Percentiles rank a stretch among this genome's conserved stretches.
phyloP scores from a whole-genome alignment of 2,797 vertebrate genomes.

The Sebastolobus alascanus region DNA sequence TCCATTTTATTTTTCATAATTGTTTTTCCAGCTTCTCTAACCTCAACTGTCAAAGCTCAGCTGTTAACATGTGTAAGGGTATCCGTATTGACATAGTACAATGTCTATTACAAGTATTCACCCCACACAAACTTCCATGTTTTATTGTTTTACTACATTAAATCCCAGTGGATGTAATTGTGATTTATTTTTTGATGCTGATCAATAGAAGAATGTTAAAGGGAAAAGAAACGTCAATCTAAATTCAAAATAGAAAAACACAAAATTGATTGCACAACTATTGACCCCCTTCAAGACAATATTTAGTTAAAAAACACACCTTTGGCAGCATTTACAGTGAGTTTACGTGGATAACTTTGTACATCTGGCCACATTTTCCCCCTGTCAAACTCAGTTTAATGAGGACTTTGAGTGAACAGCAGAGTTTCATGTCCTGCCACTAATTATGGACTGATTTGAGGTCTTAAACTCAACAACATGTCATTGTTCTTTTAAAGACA shows the following conservation, averaged over 20 bases:
- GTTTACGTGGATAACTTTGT: neutral
- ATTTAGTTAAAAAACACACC: neutral
- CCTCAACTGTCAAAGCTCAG: constrained; percentile 58
- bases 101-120: constrained; percentile 55
- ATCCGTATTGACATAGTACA: constrained; percentile 58
- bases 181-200: constrained; percentile 15
- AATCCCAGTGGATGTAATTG: constrained; percentile 39
- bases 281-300: neutral
- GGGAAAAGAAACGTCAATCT: constrained; percentile 14
- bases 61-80: constrained; percentile 51
- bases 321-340: neutral
- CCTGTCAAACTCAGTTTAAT: constrained; percentile 2
- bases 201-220: constrained; percentile 10
- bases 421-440: neutral
- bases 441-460: neutral
- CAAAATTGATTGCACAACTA: neutral
- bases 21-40: constrained; percentile 55
- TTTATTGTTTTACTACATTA: constrained; percentile 38
- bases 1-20: constrained; percentile 7
- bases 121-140: constrained; percentile 21
- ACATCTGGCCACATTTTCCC: neutral
- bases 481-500: constrained; percentile 6
- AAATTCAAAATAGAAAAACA: neutral
- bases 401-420: neutral
- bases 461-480: neutral